These are phyloP conservation scores for Rugalucina vietnamica DNA, from an alignment of 2,888 invertebrate species.

Conservation along the genomic window DNA sequence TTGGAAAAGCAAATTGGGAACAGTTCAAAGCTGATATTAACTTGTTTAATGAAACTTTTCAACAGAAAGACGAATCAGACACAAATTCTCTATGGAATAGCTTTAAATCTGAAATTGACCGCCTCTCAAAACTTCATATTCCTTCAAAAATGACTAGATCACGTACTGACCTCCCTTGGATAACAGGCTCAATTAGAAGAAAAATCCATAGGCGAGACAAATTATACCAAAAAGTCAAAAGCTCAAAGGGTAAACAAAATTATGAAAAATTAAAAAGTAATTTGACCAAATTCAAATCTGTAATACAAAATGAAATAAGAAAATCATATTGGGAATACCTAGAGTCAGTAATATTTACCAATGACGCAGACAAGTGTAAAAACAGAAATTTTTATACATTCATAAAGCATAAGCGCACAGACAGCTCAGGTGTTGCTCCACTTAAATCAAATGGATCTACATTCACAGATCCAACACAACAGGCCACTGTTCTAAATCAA, in stretches of 20 bases:
- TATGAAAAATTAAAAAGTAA: not conserved
- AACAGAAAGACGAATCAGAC: not conserved
- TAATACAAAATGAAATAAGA: slow-evolving; percentile 23
- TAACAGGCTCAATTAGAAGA: not conserved
- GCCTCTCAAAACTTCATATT: not conserved
- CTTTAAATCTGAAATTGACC: not conserved
- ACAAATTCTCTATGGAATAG: slow-evolving; percentile 4
- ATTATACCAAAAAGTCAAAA: not conserved
- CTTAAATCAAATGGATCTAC: not conserved
- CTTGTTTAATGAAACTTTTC: not conserved
- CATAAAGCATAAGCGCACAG: slow-evolving; percentile 23
- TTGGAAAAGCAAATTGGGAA: not conserved
- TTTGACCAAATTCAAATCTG: not conserved
- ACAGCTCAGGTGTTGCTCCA: not conserved
- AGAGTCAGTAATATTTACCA: slow-evolving; percentile 18
- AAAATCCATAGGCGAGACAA: slow-evolving; percentile 20
- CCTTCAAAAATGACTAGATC: slow-evolving; percentile 5
- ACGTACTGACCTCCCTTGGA: slow-evolving; percentile 13
- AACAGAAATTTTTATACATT: slow-evolving; percentile 30
- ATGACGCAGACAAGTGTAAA: not conserved
- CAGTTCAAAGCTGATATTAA: not conserved
- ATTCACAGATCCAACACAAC: not conserved
- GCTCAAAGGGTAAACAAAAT: not conserved
- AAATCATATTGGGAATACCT: slow-evolving; percentile 22
- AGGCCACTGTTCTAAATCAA: slow-evolving; percentile 21